Percentiles rank a stretch among this genome's conserved stretches.
phyloP scores from a whole-genome alignment of 2,797 vertebrate species.

The Argya squamiceps region DNA sequence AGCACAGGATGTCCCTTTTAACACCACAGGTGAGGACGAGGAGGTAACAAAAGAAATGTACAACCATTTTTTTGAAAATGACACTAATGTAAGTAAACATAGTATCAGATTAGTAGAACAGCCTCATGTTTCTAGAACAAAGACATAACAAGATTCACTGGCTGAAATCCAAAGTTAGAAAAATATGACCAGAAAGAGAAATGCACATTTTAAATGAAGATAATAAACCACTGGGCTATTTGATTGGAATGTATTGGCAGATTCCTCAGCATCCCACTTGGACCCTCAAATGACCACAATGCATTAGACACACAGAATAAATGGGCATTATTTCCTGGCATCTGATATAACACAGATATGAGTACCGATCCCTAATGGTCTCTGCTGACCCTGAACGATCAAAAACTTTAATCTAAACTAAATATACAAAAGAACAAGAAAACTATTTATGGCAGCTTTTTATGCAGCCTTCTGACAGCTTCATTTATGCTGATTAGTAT shows the following conservation, averaged over 20 bases:
- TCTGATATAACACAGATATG: background rate
- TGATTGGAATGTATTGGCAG: background rate
- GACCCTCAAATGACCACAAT: background rate
- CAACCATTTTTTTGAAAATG: background rate
- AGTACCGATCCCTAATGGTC: background rate
- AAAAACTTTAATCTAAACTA: background rate
- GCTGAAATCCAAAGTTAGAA: background rate
- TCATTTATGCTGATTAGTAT: background rate
- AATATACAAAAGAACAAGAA: background rate
- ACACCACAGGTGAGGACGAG: background rate
- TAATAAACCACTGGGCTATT: background rate
- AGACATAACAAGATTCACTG: background rate
- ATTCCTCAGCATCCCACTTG: background rate
- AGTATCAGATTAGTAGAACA: background rate
- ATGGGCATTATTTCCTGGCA: background rate
- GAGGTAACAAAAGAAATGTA: background rate
- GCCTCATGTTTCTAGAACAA: background rate
- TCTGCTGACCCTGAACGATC: background rate
- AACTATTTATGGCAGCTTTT: background rate
- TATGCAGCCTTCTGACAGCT: background rate
- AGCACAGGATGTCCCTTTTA: background rate
- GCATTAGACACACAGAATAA: background rate
- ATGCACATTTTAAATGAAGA: background rate
- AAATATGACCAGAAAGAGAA: background rate
- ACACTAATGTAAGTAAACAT: background rate